Evolutionary conservation across 2,888 invertebrate genomes (phyloP).

Genomic region (Cantharis nigra): DNA sequence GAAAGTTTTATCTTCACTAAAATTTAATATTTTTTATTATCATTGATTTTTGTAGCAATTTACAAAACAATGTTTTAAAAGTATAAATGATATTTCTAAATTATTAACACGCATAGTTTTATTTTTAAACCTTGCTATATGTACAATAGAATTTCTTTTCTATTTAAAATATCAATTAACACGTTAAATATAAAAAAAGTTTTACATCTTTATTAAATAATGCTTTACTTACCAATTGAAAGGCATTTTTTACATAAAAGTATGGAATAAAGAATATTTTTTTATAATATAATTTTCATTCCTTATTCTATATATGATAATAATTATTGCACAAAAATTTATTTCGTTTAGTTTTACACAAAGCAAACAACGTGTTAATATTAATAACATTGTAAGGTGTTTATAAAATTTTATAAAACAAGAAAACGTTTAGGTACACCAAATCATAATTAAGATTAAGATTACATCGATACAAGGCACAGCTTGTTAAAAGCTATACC

Average conservation of each 20-base stretch:
- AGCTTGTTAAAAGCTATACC: neutral
- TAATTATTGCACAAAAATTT: constrained; percentile 22
- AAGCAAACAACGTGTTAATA: constrained; percentile 13
- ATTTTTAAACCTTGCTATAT: constrained; percentile 32
- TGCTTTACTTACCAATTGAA: constrained; percentile 4
- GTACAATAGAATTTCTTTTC: constrained; percentile 40
- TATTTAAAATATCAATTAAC: constrained; percentile 37
- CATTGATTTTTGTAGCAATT: neutral
- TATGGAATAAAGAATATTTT: neutral
- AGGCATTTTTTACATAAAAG: constrained; percentile 7
- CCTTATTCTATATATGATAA: neutral
- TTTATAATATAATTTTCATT: neutral
- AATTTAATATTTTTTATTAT: neutral
- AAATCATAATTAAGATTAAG: too few relatives aligned
- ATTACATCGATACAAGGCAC: neutral
- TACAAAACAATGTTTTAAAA: neutral
- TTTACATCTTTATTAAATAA: constrained; percentile 10
- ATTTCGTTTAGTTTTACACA: constrained; percentile 12
- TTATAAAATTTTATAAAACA: neutral
- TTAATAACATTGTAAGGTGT: neutral
- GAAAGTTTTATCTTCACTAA: neutral
- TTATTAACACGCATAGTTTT: constrained; percentile 31
- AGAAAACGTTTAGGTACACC: neutral
- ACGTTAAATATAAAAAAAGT: constrained; percentile 30
- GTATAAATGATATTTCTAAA: neutral